phyloP scores from a whole-genome alignment of 2,113 vertebrate species.

The Zosterops hypoxanthus region DNA sequence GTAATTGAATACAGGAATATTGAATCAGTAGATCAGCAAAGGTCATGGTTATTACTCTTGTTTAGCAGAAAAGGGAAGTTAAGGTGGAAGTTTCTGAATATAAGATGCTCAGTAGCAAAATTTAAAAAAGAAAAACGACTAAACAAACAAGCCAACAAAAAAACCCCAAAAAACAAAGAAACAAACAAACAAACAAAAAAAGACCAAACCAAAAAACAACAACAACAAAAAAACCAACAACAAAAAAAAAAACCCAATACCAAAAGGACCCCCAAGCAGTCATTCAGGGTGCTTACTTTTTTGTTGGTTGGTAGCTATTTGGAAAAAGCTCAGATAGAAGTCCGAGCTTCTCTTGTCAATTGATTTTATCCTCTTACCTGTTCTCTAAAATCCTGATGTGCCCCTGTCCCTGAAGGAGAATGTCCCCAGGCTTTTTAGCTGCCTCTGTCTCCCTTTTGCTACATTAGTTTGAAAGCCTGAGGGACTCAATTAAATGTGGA shows the following conservation, averaged over 20 bases:
- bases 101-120: not conserved
- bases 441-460: not conserved
- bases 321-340: not conserved
- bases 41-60: not conserved
- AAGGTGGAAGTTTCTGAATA: not conserved
- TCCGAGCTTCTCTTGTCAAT: not conserved
- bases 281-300: not conserved
- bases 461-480: not conserved
- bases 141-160: too few relatives aligned
- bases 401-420: not conserved
- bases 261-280: accelerated
- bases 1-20: not conserved
- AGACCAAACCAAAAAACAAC: too few relatives aligned
- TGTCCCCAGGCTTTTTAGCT: not conserved
- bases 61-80: not conserved
- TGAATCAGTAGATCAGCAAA: not conserved
- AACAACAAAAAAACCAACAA: too few relatives aligned
- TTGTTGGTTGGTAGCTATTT: not conserved
- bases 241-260: not conserved
- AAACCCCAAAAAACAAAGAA: too few relatives aligned
- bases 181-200: not conserved
- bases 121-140: not conserved
- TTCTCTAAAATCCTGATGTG: not conserved
- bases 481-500: not conserved
- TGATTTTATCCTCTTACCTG: not conserved